phyloP scores from a whole-genome alignment of 2,113 vertebrate genomes.

The Eubucco bourcierii region DNA sequence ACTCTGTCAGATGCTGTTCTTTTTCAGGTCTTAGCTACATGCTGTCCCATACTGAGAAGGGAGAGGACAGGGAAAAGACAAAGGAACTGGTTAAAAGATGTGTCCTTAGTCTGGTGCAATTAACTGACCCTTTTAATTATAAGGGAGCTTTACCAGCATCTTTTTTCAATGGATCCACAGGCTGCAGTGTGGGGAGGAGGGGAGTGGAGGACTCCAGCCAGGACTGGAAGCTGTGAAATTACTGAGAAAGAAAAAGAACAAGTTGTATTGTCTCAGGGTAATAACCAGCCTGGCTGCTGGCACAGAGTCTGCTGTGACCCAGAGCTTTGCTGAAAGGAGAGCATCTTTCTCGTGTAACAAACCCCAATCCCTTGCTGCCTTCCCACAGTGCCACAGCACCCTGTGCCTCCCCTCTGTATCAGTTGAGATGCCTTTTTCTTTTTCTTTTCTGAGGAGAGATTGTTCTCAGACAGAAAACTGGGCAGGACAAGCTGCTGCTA shows the following conservation, averaged over 20 bases:
- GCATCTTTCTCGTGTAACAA: slow-evolving; percentile 10
- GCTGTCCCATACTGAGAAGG: background rate
- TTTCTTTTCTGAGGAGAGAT: background rate
- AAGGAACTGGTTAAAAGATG: background rate
- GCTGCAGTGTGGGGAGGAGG: background rate
- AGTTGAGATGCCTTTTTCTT: background rate
- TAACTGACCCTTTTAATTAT: background rate
- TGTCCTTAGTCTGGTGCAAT: background rate
- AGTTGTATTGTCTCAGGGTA: slow-evolving; percentile 22
- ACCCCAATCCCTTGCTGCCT: background rate
- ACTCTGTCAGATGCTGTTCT: background rate
- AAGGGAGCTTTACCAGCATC: background rate
- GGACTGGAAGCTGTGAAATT: slow-evolving; percentile 21
- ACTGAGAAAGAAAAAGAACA: slow-evolving; percentile 25
- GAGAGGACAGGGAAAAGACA: background rate
- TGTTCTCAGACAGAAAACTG: background rate
- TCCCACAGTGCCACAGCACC: background rate
- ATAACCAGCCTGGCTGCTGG: slow-evolving; percentile 15
- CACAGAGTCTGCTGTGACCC: background rate
- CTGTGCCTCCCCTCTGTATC: background rate
- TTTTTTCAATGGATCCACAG: background rate
- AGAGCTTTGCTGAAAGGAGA: background rate
- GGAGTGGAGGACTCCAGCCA: background rate
- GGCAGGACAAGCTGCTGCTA: background rate
- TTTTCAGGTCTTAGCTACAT: background rate